A percentile compares a stretch with the other conserved stretches of the same genome.
Conservation (phyloP, 1,140 invertebrate genomes). For the Geopemphigus sp. region DNA sequence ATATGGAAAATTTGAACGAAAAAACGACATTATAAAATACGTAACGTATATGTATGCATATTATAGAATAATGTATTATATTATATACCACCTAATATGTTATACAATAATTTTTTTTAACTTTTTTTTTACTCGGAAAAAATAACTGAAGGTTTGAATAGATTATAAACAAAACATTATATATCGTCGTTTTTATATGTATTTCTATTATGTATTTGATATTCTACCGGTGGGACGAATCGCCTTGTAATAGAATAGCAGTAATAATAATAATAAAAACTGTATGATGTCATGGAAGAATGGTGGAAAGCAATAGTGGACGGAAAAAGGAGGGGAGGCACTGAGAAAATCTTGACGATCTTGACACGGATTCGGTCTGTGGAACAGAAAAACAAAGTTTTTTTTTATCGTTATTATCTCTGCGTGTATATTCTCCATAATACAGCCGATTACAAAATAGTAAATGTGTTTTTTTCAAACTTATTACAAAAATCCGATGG, state of each 20-base stretch:
- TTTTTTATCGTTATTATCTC: slow-evolving; percentile 46
- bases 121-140: slow-evolving; percentile 10
- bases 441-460: slow-evolving; percentile 22
- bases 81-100: not conserved
- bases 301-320: slow-evolving; percentile 38
- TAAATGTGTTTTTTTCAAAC: slow-evolving; percentile 22
- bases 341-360: slow-evolving; percentile 49
- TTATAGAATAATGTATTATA: slow-evolving; percentile 7
- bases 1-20: not conserved
- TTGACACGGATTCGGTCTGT: slow-evolving; percentile 49
- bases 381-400: slow-evolving; percentile 45
- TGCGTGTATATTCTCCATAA: slow-evolving; percentile 10
- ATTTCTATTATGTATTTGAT: slow-evolving; percentile 47
- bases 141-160: slow-evolving; percentile 31
- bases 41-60: not conserved
- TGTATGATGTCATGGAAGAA: slow-evolving; percentile 49
- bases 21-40: not conserved
- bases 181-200: slow-evolving; percentile 29
- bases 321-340: slow-evolving; percentile 1
- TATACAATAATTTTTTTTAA: slow-evolving; percentile 29
- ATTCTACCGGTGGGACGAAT: slow-evolving; percentile 48
- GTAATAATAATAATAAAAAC: slow-evolving; percentile 32
- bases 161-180: slow-evolving; percentile 37
- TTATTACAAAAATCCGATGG: slow-evolving; percentile 28
- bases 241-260: slow-evolving; percentile 45